phyloP scores from a whole-genome alignment of 2,797 vertebrate species.

The Gambusia yucatana region DNA sequence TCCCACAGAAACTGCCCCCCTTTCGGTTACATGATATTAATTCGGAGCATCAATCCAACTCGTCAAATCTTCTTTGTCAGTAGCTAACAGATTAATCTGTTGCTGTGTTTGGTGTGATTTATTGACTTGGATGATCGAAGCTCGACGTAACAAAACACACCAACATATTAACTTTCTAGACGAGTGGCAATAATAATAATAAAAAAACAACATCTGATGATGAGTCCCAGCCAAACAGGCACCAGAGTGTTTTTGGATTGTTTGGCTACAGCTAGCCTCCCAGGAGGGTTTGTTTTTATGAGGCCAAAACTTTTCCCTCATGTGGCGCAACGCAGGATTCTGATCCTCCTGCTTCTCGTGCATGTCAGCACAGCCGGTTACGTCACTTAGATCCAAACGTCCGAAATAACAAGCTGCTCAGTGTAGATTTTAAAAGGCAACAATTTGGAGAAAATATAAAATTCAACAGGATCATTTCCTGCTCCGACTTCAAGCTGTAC shows the following conservation, averaged over 20 bases:
- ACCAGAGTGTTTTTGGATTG: neutral
- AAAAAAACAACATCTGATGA: neutral
- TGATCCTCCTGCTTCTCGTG: neutral
- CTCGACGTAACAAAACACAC: neutral
- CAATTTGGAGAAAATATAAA: neutral
- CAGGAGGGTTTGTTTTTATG: neutral
- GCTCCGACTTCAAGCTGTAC: neutral
- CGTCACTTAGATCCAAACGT: neutral
- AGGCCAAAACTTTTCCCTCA: neutral
- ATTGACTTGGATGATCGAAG: neutral
- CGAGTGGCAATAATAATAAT: neutral
- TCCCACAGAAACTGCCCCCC: neutral
- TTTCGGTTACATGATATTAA: neutral
- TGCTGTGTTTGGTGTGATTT: neutral
- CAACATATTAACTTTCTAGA: neutral
- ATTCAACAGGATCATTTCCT: neutral
- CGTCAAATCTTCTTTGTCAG: neutral
- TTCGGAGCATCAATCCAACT: neutral
- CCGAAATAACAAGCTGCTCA: neutral
- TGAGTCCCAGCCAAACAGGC: neutral
- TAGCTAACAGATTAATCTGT: neutral
- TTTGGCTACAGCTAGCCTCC: neutral
- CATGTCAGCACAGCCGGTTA: neutral
- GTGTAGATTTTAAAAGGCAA: neutral
- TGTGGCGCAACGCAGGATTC: neutral